Evolutionary conservation across 1,140 invertebrate genomes (phyloP).

Genomic region (Papilio aristodemus): DNA sequence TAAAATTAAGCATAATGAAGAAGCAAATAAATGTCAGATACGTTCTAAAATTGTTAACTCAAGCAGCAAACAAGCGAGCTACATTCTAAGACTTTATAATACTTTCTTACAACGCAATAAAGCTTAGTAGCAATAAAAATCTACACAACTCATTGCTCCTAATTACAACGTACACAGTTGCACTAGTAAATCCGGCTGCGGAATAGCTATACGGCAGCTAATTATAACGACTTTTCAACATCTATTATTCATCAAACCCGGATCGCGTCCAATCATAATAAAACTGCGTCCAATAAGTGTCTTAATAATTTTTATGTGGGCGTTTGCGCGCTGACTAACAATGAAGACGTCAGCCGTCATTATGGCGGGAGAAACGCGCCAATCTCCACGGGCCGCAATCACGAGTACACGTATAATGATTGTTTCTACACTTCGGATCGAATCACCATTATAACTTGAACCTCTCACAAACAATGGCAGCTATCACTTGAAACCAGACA

Average conservation of each 20-base stretch:
- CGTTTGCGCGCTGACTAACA: constrained; percentile 21
- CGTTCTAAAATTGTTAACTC: constrained; percentile 6
- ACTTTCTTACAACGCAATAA: constrained; percentile 18
- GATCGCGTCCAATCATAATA: constrained; percentile 25
- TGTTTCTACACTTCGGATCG: constrained; percentile 43
- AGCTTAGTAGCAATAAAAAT: constrained; percentile 13
- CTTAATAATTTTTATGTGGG: constrained; percentile 23
- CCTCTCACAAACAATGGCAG: constrained; percentile 22
- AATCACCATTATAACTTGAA: constrained; percentile 37
- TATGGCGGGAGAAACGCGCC: constrained; percentile 37
- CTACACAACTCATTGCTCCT: constrained; percentile 19
- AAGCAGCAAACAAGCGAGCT: background rate
- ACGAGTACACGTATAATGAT: constrained; percentile 49
- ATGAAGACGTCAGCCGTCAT: constrained; percentile 41
- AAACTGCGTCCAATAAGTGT: constrained; percentile 6
- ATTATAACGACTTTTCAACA: constrained; percentile 14
- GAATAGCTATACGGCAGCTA: constrained; percentile 1
- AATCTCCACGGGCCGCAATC: constrained; percentile 37
- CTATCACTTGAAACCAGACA: background rate
- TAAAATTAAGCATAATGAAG: constrained; percentile 16
- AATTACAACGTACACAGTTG: constrained; percentile 4
- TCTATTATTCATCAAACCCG: background rate
- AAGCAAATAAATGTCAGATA: background rate
- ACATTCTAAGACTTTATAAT: constrained; percentile 1
- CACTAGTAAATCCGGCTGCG: constrained; percentile 13